Base-by-base conservation (phyloP, 2,113 vertebrate genomes). In the Amblyopsis rosae region DNA sequence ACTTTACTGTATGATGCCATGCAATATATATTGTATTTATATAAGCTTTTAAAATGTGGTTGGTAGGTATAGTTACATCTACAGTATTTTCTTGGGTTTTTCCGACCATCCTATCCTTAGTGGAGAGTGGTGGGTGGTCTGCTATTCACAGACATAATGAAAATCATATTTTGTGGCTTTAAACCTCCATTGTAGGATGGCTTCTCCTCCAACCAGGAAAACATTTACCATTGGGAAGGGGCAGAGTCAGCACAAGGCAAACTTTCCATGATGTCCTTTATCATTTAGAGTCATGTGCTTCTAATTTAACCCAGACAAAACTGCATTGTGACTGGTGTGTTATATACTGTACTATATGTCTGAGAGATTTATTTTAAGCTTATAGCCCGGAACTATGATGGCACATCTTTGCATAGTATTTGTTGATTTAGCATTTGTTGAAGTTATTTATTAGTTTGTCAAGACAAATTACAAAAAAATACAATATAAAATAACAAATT, bases 121-220 rank as follows among this genome's bases (percentile, higher is more conserved):
- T 77, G 65, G 50, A 76, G 70, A 71, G 66, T 16, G 46, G 65
- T 65, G 89, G 88, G 89, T 91, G 92, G 91, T 89, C 88, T 61
- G 46, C 76, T 72, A 61, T 76, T 65, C 80, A 69, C 61, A 62
- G 63, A 68, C 70, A 78, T 88, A 87, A 92, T 90, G 74, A 88
- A 85, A 86, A 88, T 92, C 82, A 80, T 85, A 90, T 82, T 84
- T 70, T 77, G 80, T 85, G 82, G 88, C 64, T 88, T 82, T 70
- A 66, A 75, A 75, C 78, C 41, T 71, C 59, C 64, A 71, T 83
- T 84, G 76, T 87, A 83, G 64, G 76, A 73, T 69, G 26, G 72
- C 47, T 13, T 67, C 80, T 80, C 5, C 6, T 70, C 78, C 41
- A 65, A 81, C 75, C 66, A 73, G 50, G 53, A 65, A 79, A 76